Base-by-base conservation (phyloP, 2,888 invertebrate genomes). In the Ophraella communa region DNA sequence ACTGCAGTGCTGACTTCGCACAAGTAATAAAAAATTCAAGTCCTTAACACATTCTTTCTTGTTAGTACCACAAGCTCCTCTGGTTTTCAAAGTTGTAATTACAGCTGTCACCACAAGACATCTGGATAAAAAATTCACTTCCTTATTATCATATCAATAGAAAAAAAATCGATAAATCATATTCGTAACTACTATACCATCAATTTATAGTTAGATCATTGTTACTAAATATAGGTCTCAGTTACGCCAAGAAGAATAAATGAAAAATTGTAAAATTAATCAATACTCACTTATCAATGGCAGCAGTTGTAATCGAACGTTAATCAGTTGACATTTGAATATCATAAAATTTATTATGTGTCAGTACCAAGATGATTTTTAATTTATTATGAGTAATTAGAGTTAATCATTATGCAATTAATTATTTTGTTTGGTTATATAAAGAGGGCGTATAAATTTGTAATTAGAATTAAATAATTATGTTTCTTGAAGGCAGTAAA, bases 181-280 rank as follows among this genome's bases (percentile, higher is more conserved):
- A 60, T 44, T 21, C 17, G 10, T 53, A 60, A 60, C 52, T 60
- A 49, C 52, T 24, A 52, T 60, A 53, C 52, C 53, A 23, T 52
- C 18, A 52, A 52, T 42, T 52, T 27, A 60, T 39, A 33, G 44
- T 51, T 52, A 18, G 52, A 30, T 57, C 53, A 63, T 63, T 63
- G 57, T 63, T 57, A 42, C 49, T 58, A 45, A 63, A 57, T 63
- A 57, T 58, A 42, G 63, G 63, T 57, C 54, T 63, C 52, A 57
- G 47, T 63, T 57, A 52, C 51, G 18, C 8, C 60, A 53, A n/a
- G 8, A 17, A 39, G 20, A 51, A 7, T 17, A 21, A 21, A 59
- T 60, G 60, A 60, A 60, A 60, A 60, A 60, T 52, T 60, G 52
- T 60, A 53, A 44, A 60, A 60, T 52, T 60, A 60, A 60, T 60